Percentiles rank a stretch among this genome's conserved stretches.
Evolutionary conservation across 2,113 vertebrate species (phyloP).

Genomic region (Peromyscus polionotus): DNA sequence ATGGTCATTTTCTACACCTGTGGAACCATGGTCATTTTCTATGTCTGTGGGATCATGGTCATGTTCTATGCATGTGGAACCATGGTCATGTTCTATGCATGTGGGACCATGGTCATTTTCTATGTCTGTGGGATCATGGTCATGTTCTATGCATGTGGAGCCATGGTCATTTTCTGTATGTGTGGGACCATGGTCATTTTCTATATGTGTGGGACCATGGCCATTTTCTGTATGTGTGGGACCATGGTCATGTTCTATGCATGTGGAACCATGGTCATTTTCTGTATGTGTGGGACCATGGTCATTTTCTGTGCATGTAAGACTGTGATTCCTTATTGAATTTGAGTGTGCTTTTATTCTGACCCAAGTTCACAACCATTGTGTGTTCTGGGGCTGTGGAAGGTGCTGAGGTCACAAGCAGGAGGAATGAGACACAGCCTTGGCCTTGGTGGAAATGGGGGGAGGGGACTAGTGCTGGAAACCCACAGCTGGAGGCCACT

Average conservation of each 20-base stretch:
- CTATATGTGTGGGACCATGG: background rate
- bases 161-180: too few species aligned
- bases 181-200: too few species aligned
- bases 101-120: background rate
- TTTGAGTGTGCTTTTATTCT: constrained; percentile 25
- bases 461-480: background rate
- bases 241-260: background rate
- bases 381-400: background rate
- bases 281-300: too few species aligned
- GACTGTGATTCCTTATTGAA: background rate
- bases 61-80: background rate
- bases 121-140: background rate
- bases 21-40: background rate
- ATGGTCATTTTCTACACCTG: background rate
- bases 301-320: background rate
- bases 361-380: background rate
- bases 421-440: background rate
- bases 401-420: background rate
- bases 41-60: too few species aligned
- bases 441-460: background rate
- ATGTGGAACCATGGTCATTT: background rate
- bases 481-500: background rate
- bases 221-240: background rate
- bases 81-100: background rate
- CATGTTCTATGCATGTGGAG: too few species aligned